These are phyloP conservation scores for Eupithecia exiguata DNA, from an alignment of 2,888 invertebrate genomes.

Conservation along the genomic window DNA sequence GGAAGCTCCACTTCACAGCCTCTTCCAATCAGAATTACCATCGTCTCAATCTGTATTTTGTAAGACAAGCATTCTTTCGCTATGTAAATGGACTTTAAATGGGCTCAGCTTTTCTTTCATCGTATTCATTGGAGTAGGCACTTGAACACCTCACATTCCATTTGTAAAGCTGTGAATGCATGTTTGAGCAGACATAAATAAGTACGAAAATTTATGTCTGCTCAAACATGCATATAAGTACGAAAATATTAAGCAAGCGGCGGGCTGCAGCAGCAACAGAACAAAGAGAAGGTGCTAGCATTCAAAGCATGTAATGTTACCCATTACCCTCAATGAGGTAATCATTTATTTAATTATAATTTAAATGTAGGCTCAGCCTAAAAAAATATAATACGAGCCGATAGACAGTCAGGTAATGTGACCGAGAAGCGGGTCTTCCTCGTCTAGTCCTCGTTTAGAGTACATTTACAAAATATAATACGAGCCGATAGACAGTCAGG, in stretches of 20 bases:
- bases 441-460: neutral
- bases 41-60: constrained; percentile 19
- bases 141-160: neutral
- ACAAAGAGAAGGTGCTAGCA: neutral
- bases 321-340: neutral
- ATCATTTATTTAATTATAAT: neutral
- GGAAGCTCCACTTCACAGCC: neutral
- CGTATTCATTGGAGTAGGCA: constrained; percentile 30
- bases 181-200: neutral
- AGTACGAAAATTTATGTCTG: too few relatives aligned
- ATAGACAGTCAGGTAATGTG: neutral
- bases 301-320: neutral
- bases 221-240: too few relatives aligned
- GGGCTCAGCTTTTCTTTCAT: constrained; percentile 31
- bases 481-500: neutral
- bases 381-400: neutral
- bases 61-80: constrained; percentile 21
- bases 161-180: neutral
- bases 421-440: neutral
- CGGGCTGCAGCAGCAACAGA: neutral
- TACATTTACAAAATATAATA: neutral
- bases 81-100: constrained; percentile 40
- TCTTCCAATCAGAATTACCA: constrained; percentile 17
- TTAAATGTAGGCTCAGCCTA: neutral
- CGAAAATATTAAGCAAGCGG: too few relatives aligned